Evolutionary conservation across 2,113 vertebrate genomes (phyloP).

Genomic region (Leucosticte australis): DNA sequence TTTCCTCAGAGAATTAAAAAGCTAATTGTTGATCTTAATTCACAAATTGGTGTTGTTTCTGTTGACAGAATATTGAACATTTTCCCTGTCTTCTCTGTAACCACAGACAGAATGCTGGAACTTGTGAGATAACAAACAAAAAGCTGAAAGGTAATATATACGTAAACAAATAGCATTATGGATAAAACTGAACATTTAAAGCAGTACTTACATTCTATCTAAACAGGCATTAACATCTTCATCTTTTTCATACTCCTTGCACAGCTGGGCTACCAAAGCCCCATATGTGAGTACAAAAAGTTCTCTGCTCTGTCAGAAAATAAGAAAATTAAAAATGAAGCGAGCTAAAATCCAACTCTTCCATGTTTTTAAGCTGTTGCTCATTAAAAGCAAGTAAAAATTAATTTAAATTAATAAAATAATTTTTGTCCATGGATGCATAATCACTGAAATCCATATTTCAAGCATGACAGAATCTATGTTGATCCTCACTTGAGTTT

Average conservation of each 20-base stretch:
- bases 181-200: not conserved
- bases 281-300: slow-evolving; percentile 82
- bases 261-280: slow-evolving; percentile 80
- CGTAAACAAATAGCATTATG: not conserved
- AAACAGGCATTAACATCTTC: slow-evolving; percentile 81
- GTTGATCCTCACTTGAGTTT: not conserved
- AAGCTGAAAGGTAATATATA: not conserved
- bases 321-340: not conserved
- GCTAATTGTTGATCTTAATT: not conserved
- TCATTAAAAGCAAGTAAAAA: not conserved
- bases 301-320: slow-evolving; percentile 77
- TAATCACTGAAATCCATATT: not conserved
- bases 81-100: not conserved
- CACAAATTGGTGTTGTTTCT: not conserved
- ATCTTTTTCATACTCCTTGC: slow-evolving; percentile 82
- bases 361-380: not conserved
- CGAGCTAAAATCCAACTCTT: not conserved
- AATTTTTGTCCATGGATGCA: not conserved
- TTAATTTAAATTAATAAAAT: not conserved
- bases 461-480: not conserved
- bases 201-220: slow-evolving; percentile 80
- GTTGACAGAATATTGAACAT: not conserved
- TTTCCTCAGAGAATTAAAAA: not conserved
- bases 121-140: not conserved
- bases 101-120: not conserved